Evolutionary conservation across 1,140 invertebrate genomes (phyloP).

Genomic region (Drosophila bipectinata): DNA sequence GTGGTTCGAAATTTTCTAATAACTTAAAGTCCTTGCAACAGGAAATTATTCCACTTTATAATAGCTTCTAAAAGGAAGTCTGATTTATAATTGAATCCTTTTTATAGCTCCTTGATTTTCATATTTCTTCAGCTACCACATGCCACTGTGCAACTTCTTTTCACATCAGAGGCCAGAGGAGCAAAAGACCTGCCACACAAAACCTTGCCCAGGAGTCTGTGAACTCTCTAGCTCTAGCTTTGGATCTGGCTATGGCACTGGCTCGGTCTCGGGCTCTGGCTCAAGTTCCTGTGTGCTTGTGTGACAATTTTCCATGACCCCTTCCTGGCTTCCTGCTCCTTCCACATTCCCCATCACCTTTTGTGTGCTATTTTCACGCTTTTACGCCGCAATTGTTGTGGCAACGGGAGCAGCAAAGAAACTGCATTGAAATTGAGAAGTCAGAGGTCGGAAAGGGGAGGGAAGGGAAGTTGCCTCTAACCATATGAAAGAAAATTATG

Average conservation of each 20-base stretch:
- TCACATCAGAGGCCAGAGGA: conserved; percentile 43
- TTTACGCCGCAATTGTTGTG: conserved; percentile 80
- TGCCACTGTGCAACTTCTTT: conserved; percentile 65
- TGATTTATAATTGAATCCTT: background rate
- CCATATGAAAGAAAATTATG: conserved; percentile 67
- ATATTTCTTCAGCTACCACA: background rate
- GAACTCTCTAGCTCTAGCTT: conserved; percentile 51
- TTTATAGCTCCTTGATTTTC: conserved; percentile 5
- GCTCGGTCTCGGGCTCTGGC: background rate
- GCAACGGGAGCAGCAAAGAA: conserved; percentile 25
- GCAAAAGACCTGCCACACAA: conserved; percentile 46
- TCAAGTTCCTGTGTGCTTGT: conserved; percentile 55
- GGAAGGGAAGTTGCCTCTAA: conserved; percentile 27
- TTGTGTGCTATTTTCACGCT: conserved; percentile 73
- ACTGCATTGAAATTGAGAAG: conserved; percentile 55
- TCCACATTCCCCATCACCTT: conserved; percentile 12
- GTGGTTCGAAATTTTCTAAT: background rate
- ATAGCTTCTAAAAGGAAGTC: conserved; percentile 2
- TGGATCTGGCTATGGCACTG: no score
- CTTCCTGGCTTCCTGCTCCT: conserved; percentile 14
- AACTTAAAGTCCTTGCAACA: background rate
- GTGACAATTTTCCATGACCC: conserved; percentile 76
- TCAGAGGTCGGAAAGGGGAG: background rate
- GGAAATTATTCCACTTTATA: background rate
- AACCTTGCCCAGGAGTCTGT: conserved; percentile 61